These are phyloP conservation scores for Ptychobarbus kaznakovi DNA, from an alignment of 2,797 vertebrate genomes.

Conservation along the genomic window DNA sequence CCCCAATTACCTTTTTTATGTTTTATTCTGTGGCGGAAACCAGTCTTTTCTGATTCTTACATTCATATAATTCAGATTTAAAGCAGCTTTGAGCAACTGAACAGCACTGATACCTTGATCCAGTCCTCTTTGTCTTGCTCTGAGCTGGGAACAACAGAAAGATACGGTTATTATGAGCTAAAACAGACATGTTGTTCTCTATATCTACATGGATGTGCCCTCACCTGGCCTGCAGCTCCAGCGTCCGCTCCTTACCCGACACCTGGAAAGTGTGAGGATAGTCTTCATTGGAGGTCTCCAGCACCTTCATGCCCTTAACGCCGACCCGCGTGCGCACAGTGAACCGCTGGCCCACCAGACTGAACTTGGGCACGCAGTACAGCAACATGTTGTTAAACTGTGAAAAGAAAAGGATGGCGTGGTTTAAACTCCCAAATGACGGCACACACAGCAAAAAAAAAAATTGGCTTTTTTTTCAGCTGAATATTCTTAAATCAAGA, in stretches of 20 bases:
- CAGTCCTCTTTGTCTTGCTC: conserved; percentile 91
- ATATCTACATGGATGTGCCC: neutral
- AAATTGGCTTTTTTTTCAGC: neutral
- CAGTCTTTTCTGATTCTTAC: neutral
- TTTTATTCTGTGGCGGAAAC: too few relatives aligned
- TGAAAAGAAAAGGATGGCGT: neutral
- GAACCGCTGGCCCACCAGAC: conserved; percentile 85
- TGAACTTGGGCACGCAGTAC: conserved; percentile 87
- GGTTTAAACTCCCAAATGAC: neutral
- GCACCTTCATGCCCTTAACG: conserved; percentile 86
- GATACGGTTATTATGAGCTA: neutral
- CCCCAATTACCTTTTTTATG: too few relatives aligned
- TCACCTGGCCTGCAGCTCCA: conserved; percentile 89
- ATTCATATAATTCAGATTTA: neutral
- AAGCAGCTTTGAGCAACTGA: neutral
- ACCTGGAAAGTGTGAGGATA: conserved; percentile 87
- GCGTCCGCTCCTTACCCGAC: conserved; percentile 84
- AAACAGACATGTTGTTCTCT: neutral
- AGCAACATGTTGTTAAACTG: conserved; percentile 94
- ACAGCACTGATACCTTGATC: conserved; percentile 86
- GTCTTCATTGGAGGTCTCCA: conserved; percentile 77
- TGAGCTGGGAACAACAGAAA: conserved; percentile 77
- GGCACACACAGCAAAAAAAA: too few relatives aligned
- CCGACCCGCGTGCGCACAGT: conserved; percentile 85
- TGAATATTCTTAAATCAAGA: neutral